Percentiles rank a stretch among this genome's conserved stretches.
phyloP scores from a whole-genome alignment of 2,888 invertebrate species.

The Tetheella fluctuosa region DNA sequence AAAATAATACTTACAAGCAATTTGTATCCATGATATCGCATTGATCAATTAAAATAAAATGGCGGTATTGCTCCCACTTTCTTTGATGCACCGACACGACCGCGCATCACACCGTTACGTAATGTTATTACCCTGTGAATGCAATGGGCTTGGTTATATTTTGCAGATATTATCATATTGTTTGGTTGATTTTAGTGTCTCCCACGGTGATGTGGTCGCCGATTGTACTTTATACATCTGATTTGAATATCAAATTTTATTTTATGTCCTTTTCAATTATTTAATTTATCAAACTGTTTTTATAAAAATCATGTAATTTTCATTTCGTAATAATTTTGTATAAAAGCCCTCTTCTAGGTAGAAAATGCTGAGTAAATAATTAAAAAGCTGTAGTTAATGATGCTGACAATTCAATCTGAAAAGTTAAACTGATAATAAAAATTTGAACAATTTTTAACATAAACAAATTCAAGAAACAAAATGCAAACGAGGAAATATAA shows the following conservation, averaged over 20 bases:
- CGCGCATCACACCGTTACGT: constrained; percentile 36
- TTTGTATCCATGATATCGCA: constrained; percentile 29
- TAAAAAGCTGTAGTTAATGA: no score
- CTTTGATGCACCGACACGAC: constrained; percentile 26
- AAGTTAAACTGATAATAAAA: no score
- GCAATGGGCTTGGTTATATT: constrained; percentile 15
- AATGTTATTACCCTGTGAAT: constrained; percentile 16
- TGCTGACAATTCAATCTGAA: no score
- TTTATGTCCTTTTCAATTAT: neutral
- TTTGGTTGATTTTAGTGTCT: constrained; percentile 4
- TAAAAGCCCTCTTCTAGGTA: no score
- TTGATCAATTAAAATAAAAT: constrained; percentile 26
- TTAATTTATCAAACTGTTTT: neutral
- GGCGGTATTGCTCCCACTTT: constrained; percentile 16
- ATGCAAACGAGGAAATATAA: no score
- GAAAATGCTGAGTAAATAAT: no score
- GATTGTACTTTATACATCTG: neutral
- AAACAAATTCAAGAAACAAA: no score
- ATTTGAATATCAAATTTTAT: neutral
- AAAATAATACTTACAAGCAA: constrained; percentile 21
- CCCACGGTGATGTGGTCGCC: constrained; percentile 18
- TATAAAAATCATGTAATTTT: neutral
- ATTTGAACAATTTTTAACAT: no score
- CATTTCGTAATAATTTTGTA: no score
- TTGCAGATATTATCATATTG: constrained; percentile 19